phyloP scores from a whole-genome alignment of 2,888 invertebrate species.

The Ophraella communa region DNA sequence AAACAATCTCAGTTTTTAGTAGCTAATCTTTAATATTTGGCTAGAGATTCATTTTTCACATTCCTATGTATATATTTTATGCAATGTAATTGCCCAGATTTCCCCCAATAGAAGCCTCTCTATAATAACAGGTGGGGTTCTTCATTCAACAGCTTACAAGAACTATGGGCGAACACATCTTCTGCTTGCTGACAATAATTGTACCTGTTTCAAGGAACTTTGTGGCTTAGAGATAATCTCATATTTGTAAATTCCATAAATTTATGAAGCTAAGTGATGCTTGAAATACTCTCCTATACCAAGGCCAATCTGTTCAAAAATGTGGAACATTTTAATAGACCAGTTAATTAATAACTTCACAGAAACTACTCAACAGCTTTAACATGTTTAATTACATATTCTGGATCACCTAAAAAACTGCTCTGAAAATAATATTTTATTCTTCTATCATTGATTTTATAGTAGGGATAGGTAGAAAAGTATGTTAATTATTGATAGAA shows the following conservation, averaged over 20 bases:
- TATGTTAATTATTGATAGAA: no score
- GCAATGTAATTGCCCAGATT: conserved; percentile 4
- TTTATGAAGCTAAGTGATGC: conserved; percentile 1
- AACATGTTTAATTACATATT: no score
- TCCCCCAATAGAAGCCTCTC: conserved; percentile 26
- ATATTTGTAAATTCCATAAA: conserved; percentile 5
- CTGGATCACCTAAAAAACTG: no score
- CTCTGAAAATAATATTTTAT: no score
- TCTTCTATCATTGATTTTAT: no score
- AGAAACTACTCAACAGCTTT: no score
- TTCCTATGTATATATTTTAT: neutral
- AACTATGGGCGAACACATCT: conserved; percentile 8
- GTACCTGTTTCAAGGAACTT: conserved; percentile 9
- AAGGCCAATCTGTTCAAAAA: neutral
- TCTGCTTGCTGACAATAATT: conserved; percentile 2
- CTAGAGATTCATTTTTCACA: neutral
- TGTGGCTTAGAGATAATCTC: conserved; percentile 2
- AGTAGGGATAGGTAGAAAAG: no score
- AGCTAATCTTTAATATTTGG: no score
- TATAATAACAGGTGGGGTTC: conserved; percentile 38
- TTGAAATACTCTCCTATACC: neutral
- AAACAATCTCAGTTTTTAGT: no score
- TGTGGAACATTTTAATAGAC: neutral
- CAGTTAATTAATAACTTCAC: neutral
- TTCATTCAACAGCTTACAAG: conserved; percentile 25